These are phyloP conservation scores for Metaphire vulgaris DNA, from an alignment of 1,140 invertebrate species.

Conservation along the genomic window DNA sequence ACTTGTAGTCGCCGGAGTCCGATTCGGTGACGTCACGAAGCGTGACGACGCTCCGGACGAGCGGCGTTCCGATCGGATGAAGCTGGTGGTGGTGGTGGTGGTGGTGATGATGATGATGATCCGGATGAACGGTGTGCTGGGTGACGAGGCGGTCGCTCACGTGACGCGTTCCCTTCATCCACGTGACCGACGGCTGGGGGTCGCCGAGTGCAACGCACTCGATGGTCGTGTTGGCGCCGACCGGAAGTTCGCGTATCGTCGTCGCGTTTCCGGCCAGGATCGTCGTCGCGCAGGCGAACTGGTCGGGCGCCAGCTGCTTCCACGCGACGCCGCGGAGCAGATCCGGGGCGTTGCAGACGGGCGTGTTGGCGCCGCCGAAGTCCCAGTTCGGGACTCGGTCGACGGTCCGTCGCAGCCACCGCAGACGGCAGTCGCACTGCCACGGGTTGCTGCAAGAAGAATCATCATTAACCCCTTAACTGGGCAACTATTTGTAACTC, in stretches of 20 bases:
- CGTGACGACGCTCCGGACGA: constrained; percentile 21
- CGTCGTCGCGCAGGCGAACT: constrained; percentile 24
- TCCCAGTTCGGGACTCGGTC: constrained; percentile 24
- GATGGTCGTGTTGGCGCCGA: constrained; percentile 20
- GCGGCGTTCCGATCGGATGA: no score
- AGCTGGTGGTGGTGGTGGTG: neutral
- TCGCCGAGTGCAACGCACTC: constrained; percentile 25
- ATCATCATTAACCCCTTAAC: no score
- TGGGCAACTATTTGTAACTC: no score
- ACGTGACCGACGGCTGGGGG: constrained; percentile 20
- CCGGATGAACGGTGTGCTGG: neutral
- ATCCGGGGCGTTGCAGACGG: neutral
- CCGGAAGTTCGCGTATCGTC: neutral
- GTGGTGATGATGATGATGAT: neutral
- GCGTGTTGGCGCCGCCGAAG: constrained; percentile 16
- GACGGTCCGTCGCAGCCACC: constrained; percentile 34
- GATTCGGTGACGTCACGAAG: neutral
- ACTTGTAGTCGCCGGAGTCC: constrained; percentile 35
- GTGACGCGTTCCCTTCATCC: constrained; percentile 10
- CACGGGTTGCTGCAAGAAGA: constrained; percentile 45
- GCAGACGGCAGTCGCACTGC: constrained; percentile 43
- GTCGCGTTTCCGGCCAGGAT: constrained; percentile 16
- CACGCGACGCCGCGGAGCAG: constrained; percentile 10
- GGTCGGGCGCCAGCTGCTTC: constrained; percentile 16
- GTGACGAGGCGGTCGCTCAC: neutral